A percentile compares a stretch with the other conserved stretches of the same genome.
These are phyloP conservation scores for Sarcophaga carnaria DNA, from an alignment of 2,888 invertebrate species.

Conservation along the genomic window DNA sequence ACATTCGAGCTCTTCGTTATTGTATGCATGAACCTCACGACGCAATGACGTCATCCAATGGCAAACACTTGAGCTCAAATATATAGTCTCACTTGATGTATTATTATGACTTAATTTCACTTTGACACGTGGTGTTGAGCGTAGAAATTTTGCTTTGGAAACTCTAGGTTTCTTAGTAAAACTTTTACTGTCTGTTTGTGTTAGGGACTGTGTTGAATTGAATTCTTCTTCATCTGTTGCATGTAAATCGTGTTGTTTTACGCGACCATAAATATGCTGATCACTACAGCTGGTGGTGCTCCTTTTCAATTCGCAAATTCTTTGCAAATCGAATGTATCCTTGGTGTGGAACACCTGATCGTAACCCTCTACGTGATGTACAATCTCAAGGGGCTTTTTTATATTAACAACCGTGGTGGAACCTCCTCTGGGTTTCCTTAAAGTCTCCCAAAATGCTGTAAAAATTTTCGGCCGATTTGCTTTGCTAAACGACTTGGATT, in stretches of 20 bases:
- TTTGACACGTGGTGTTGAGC: neutral
- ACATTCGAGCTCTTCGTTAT: constrained; percentile 73
- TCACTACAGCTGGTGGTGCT: constrained; percentile 76
- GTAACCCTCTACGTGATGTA: constrained; percentile 79
- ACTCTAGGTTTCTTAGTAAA: constrained; percentile 40
- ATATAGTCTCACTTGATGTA: constrained; percentile 61
- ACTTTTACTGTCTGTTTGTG: constrained; percentile 15
- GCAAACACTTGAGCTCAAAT: constrained; percentile 77
- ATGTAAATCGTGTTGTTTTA: constrained; percentile 67
- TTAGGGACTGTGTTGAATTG: constrained; percentile 60
- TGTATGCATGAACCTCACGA: constrained; percentile 77
- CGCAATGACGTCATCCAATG: constrained; percentile 80
- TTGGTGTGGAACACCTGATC: constrained; percentile 79
- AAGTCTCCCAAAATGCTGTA: constrained; percentile 70
- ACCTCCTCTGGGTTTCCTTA: constrained; percentile 47
- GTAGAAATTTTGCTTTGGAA: constrained; percentile 50
- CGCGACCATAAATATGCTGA: constrained; percentile 79
- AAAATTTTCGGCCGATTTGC: constrained; percentile 71
- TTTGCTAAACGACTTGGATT: constrained; percentile 71
- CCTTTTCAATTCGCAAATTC: constrained; percentile 79
- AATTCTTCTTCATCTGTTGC: constrained; percentile 36
- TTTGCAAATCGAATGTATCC: constrained; percentile 79
- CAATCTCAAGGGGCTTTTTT: constrained; percentile 75
- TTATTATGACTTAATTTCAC: neutral
- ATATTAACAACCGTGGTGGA: neutral